Conservation (phyloP, 1,140 invertebrate species). For the Holcopasites calliopsidis region DNA sequence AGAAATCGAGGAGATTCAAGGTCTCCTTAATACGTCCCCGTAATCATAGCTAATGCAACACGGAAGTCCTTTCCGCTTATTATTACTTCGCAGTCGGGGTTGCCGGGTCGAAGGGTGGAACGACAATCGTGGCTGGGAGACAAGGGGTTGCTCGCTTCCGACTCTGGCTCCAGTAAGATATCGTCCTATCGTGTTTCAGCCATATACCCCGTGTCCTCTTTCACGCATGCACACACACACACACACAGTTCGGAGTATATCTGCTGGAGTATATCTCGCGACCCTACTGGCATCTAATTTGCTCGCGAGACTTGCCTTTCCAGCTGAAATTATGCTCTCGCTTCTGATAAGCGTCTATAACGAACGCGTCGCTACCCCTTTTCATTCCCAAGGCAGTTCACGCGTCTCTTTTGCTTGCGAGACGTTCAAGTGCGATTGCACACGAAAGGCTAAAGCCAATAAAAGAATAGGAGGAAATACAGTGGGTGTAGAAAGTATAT, state of each 20-base stretch:
- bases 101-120: background rate
- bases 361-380: background rate
- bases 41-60: background rate
- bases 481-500: no score
- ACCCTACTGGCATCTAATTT: conserved; percentile 18
- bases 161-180: conserved; percentile 2
- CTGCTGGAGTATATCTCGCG: background rate
- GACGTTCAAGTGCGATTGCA: no score
- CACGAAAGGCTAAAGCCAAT: no score
- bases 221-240: background rate
- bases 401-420: no score
- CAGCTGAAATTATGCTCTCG: conserved; percentile 24
- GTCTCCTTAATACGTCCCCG: background rate
- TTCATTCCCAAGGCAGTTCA: background rate
- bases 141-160: background rate
- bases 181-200: background rate
- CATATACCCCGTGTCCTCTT: background rate
- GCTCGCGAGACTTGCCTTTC: conserved; percentile 22
- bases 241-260: no score
- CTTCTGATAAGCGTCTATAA: conserved; percentile 17
- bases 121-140: conserved; percentile 11
- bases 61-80: background rate
- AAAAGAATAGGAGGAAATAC: no score
- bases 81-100: background rate
- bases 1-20: background rate